Conservation (phyloP, 2,113 vertebrate species). For the Tapirus terrestris region DNA sequence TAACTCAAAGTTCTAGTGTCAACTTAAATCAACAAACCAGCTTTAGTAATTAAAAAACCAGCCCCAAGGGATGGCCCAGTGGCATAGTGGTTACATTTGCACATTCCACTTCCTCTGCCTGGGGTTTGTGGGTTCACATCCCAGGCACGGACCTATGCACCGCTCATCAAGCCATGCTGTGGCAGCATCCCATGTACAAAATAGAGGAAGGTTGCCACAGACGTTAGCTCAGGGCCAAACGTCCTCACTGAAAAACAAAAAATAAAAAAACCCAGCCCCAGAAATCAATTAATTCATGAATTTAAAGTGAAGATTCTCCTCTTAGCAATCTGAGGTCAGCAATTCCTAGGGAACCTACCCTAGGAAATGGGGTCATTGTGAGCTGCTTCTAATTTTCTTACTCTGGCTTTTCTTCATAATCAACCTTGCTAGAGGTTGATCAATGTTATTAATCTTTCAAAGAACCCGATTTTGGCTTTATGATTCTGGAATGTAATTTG, state of each 20-base stretch:
- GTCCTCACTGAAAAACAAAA: too few species aligned
- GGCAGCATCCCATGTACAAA: too few species aligned
- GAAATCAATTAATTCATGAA: background rate
- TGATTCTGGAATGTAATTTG: background rate
- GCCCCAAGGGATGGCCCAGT: too few species aligned
- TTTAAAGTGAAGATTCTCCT: background rate
- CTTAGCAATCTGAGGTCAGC: background rate
- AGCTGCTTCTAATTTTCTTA: background rate
- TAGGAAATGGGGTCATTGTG: background rate
- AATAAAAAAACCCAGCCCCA: background rate
- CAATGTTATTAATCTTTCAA: background rate
- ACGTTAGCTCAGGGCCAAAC: too few species aligned
- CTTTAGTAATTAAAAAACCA: background rate
- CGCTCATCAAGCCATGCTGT: too few species aligned
- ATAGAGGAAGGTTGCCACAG: too few species aligned
- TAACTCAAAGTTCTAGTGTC: background rate
- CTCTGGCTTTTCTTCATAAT: background rate
- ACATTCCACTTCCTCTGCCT: too few species aligned
- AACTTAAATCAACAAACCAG: background rate
- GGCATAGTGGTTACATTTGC: too few species aligned
- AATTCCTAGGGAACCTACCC: background rate
- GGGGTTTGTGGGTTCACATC: too few species aligned
- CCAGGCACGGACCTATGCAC: too few species aligned
- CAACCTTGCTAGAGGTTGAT: background rate
- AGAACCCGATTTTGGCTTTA: background rate